These are phyloP conservation scores for Tragelaphus imberbis DNA, from an alignment of 2,113 vertebrate species.

Conservation along the genomic window DNA sequence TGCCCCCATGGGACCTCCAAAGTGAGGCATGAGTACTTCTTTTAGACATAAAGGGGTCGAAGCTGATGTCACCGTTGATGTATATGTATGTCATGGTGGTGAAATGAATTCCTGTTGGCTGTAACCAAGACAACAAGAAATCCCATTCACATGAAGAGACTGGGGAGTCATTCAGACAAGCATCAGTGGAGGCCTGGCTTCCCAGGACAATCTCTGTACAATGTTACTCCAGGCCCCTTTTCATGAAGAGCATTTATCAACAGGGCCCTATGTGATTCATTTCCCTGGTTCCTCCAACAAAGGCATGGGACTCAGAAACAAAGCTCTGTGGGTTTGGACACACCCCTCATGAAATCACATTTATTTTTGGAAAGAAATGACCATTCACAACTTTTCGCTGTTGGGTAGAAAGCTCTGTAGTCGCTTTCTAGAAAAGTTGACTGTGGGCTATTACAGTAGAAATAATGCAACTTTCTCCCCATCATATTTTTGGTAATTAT, in stretches of 20 bases:
- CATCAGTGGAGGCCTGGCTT: neutral
- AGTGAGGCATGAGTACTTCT: neutral
- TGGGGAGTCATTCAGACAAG: constrained; percentile 22
- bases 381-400: constrained; percentile 40
- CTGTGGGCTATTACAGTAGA: neutral
- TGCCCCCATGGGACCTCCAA: neutral
- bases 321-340: neutral
- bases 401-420: neutral
- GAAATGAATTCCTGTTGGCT: constrained; percentile 50
- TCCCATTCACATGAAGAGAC: constrained; percentile 45
- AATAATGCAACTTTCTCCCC: neutral
- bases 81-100: constrained; percentile 33
- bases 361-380: constrained; percentile 46
- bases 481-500: neutral
- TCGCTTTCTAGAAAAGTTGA: constrained; percentile 20
- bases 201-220: constrained; percentile 27
- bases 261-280: neutral
- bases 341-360: neutral
- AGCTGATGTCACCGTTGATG: constrained; percentile 33
- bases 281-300: neutral
- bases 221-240: neutral
- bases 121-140: constrained; percentile 63
- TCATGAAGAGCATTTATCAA: neutral
- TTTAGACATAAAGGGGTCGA: constrained; percentile 41
- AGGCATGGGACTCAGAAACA: constrained; percentile 17